Percentiles rank a stretch among this genome's conserved stretches.
Evolutionary conservation across 2,797 vertebrate species (phyloP).

Genomic region (Diceros bicornis): DNA sequence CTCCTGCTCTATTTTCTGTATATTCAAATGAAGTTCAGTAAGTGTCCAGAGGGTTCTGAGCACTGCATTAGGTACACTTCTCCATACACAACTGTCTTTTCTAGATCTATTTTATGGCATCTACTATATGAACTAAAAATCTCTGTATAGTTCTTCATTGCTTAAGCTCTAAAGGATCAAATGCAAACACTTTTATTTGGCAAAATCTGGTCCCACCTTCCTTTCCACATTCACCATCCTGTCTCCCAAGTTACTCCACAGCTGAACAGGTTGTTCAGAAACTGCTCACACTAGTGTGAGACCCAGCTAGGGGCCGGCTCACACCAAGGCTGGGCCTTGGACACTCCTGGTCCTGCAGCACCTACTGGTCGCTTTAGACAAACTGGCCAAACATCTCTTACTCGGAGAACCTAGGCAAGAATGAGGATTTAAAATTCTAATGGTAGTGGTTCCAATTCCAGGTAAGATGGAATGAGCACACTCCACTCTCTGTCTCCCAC

Average conservation of each 20-base stretch:
- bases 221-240: background rate
- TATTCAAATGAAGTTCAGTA: background rate
- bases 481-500: background rate
- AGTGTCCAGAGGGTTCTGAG: background rate
- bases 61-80: background rate
- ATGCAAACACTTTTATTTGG: background rate
- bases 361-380: background rate
- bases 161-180: background rate
- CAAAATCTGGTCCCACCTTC: background rate
- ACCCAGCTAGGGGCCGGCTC: background rate
- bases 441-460: background rate
- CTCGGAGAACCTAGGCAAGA: background rate
- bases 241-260: background rate
- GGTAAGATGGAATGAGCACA: background rate
- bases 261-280: background rate
- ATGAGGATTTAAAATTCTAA: slow-evolving; percentile 29
- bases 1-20: background rate
- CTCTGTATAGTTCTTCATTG: background rate
- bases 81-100: background rate
- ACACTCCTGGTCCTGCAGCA: background rate
- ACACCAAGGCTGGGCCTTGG: background rate
- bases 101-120: background rate
- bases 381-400: background rate
- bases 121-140: background rate
- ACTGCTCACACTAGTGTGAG: background rate